Conservation (phyloP, 2,113 vertebrate species). For the Emydura subglobosa region DNA sequence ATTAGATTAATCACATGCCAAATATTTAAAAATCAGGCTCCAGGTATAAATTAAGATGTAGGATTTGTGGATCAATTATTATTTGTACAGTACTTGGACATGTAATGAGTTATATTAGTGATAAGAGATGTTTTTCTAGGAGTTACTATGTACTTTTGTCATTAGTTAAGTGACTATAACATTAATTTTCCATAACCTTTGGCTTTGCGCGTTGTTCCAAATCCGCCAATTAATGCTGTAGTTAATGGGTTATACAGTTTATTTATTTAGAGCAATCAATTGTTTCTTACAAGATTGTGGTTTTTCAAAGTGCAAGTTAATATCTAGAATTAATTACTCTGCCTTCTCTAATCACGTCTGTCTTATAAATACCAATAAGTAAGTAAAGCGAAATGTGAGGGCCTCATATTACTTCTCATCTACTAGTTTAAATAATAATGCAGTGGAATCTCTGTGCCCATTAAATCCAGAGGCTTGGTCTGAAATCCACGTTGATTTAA, state of each 20-base stretch:
- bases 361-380: slow-evolving; percentile 14
- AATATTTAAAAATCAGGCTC: slow-evolving; percentile 21
- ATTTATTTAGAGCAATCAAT: slow-evolving; percentile 28
- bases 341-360: background rate
- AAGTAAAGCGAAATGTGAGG: slow-evolving; percentile 13
- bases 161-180: slow-evolving; percentile 15
- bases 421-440: background rate
- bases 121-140: slow-evolving; percentile 1
- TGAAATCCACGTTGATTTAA: slow-evolving; percentile 53
- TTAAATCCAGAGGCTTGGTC: slow-evolving; percentile 11
- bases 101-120: background rate
- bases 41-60: background rate
- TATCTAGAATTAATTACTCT: slow-evolving; percentile 19
- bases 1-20: background rate
- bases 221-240: background rate
- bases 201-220: slow-evolving; percentile 10
- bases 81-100: background rate
- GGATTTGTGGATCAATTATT: slow-evolving; percentile 9
- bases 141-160: slow-evolving; percentile 38
- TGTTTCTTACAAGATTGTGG: slow-evolving; percentile 14
- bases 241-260: background rate
- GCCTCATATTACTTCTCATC: background rate
- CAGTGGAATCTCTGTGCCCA: background rate
- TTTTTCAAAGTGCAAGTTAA: slow-evolving; percentile 40
- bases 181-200: background rate